These are phyloP conservation scores for Gymnoscopelus braueri DNA, from an alignment of 2,797 vertebrate genomes.

Conservation along the genomic window DNA sequence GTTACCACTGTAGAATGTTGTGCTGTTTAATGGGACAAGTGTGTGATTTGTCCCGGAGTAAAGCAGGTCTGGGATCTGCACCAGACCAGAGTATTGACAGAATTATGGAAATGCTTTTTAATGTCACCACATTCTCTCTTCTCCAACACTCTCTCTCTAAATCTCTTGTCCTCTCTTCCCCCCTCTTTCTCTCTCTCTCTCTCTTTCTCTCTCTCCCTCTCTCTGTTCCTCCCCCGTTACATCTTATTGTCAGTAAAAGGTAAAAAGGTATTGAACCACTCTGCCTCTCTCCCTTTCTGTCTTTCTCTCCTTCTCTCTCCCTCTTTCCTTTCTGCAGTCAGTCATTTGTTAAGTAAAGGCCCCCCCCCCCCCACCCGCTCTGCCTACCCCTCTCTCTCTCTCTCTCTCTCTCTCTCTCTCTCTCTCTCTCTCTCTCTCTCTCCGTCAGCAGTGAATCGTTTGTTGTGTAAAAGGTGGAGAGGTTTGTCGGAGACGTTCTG, in stretches of 20 bases:
- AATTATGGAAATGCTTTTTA: conserved; percentile 8
- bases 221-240: conserved; percentile 52
- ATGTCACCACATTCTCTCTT: conserved; percentile 10
- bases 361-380: not conserved
- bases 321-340: not conserved
- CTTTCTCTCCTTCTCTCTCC: conserved; percentile 3
- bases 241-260: no score
- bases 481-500: conserved; percentile 48
- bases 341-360: not conserved
- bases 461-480: conserved; percentile 35
- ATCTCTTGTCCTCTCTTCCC: not conserved
- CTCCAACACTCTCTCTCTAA: conserved; percentile 10
- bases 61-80: conserved; percentile 2
- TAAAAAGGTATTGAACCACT: no score
- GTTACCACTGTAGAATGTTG: conserved; percentile 16
- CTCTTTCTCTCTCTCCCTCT: conserved; percentile 20
- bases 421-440: conserved; percentile 52
- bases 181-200: conserved; percentile 11
- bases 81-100: conserved; percentile 15
- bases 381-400: conserved; percentile 53
- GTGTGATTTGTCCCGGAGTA: not conserved
- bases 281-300: not conserved
- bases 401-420: conserved; percentile 46
- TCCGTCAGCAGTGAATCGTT: not conserved
- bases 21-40: conserved; percentile 20